Evolutionary conservation across 2,113 vertebrate species (phyloP).

Genomic region (Dasyurus viverrinus): DNA sequence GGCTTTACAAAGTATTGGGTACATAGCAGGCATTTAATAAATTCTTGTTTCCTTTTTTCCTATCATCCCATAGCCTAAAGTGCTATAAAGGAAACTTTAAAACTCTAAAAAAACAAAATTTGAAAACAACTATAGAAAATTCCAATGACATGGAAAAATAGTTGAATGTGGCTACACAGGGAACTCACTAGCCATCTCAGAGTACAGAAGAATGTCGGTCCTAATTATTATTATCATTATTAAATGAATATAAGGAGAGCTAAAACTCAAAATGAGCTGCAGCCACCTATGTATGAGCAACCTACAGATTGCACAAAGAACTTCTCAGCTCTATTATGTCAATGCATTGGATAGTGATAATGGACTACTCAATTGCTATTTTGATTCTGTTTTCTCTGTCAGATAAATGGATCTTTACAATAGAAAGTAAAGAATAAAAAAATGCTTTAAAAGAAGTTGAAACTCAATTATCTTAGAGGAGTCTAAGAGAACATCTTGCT

Average conservation of each 20-base stretch:
- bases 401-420: background rate
- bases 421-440: background rate
- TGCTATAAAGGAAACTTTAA: background rate
- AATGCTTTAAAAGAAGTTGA: background rate
- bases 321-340: background rate
- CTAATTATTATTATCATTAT: too few relatives aligned
- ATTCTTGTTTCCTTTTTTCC: background rate
- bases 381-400: background rate
- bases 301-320: background rate
- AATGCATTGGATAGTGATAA: background rate
- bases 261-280: background rate
- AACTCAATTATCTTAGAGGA: background rate
- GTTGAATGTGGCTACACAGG: background rate
- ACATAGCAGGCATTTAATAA: background rate
- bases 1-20: background rate
- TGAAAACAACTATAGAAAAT: background rate
- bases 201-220: background rate
- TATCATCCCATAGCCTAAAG: background rate
- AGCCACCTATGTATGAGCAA: too few relatives aligned
- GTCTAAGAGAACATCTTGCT: background rate
- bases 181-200: background rate
- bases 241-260: background rate
- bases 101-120: background rate
- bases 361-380: background rate
- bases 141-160: background rate